phyloP scores from a whole-genome alignment of 2,797 vertebrate species.

The Streptopelia turtur region DNA sequence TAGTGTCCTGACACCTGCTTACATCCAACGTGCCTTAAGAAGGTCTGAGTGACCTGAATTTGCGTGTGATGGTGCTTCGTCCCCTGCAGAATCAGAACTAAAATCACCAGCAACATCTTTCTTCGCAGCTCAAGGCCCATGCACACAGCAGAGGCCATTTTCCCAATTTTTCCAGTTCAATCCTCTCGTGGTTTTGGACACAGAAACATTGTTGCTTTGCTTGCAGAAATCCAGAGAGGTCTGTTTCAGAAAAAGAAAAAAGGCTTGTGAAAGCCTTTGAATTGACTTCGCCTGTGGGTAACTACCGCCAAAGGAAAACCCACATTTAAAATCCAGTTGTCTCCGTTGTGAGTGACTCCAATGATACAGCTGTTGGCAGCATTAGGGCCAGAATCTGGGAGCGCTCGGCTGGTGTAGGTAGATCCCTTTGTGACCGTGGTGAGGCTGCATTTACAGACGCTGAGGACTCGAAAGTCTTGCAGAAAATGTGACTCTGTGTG shows the following conservation, averaged over 20 bases:
- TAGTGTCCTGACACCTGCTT: not conserved
- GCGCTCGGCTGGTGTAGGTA: not conserved
- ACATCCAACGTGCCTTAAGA: rapidly evolving
- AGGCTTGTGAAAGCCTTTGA: not conserved
- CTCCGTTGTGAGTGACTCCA: not conserved
- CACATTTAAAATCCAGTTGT: not conserved
- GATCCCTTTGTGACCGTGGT: not conserved
- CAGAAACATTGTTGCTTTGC: slow-evolving; percentile 51
- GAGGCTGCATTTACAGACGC: not conserved
- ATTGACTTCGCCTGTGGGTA: not conserved
- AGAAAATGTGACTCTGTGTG: not conserved
- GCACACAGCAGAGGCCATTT: slow-evolving; percentile 79
- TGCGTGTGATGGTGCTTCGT: not conserved
- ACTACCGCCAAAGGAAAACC: not conserved
- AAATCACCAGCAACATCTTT: not conserved
- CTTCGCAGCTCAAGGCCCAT: not conserved
- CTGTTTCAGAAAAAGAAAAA: slow-evolving; percentile 7
- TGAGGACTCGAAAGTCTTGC: not conserved
- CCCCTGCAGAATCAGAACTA: not conserved
- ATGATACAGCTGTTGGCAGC: not conserved
- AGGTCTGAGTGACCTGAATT: not conserved
- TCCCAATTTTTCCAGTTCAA: not conserved
- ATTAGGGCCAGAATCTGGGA: not conserved
- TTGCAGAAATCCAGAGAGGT: slow-evolving; percentile 56
- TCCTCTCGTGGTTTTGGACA: slow-evolving; percentile 76